A percentile compares a stretch with the other conserved stretches of the same genome.
phyloP scores from a whole-genome alignment of 1,140 invertebrate species.

The Acromyrmex heyeri region DNA sequence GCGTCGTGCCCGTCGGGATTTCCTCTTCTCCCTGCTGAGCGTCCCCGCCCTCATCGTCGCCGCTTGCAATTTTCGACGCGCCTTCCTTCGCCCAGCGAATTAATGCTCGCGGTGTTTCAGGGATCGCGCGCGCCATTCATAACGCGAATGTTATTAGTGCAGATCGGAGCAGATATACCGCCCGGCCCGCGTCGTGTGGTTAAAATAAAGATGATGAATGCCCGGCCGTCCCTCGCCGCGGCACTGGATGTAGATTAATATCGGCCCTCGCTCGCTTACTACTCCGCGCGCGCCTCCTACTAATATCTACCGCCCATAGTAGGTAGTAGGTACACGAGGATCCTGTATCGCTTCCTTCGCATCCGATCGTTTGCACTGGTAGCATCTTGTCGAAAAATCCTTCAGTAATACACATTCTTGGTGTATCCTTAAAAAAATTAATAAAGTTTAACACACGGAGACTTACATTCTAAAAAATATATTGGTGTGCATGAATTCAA shows the following conservation, averaged over 20 bases:
- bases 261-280: constrained; percentile 75
- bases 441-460: background rate
- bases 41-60: constrained; percentile 48
- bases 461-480: too few species aligned
- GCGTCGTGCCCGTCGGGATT: constrained; percentile 39
- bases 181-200: constrained; percentile 78
- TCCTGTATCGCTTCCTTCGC: constrained; percentile 49
- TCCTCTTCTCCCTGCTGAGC: constrained; percentile 27
- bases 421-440: background rate
- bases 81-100: constrained; percentile 71
- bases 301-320: constrained; percentile 65
- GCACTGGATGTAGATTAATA: constrained; percentile 81
- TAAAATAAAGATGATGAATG: constrained; percentile 85
- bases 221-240: constrained; percentile 75
- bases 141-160: constrained; percentile 83
- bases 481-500: too few species aligned
- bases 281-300: constrained; percentile 69
- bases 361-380: constrained; percentile 4
- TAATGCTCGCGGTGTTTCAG: constrained; percentile 77
- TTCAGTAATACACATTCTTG: background rate
- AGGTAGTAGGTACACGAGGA: constrained; percentile 47
- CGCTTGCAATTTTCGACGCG: constrained; percentile 70
- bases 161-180: constrained; percentile 81
- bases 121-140: constrained; percentile 79
- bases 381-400: constrained; percentile 30